Percentiles rank a stretch among this genome's conserved stretches.
Conservation (phyloP, 92 coral and sea anemone species). For the Palythoa heliodiscus region DNA sequence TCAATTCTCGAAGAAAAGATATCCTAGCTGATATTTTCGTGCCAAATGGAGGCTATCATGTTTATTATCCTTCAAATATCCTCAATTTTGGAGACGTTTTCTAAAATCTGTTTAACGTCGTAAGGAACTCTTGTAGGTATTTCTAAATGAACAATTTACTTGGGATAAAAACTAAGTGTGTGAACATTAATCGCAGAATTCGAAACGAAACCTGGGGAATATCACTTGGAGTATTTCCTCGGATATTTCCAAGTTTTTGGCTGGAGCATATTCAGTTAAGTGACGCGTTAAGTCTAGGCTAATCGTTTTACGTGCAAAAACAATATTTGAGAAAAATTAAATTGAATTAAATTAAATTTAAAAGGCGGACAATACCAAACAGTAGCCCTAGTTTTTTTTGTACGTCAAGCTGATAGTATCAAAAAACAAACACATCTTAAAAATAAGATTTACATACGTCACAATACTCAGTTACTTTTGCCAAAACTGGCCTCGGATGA, state of each 20-base stretch:
- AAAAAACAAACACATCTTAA: slow-evolving; percentile 4
- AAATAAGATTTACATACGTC: slow-evolving; percentile 9
- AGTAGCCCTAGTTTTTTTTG: background rate
- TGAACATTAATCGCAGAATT: slow-evolving; percentile 5
- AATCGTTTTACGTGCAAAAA: slow-evolving; percentile 9
- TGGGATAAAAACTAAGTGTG: slow-evolving; percentile 14
- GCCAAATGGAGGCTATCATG: slow-evolving; percentile 3
- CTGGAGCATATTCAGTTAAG: slow-evolving; percentile 14
- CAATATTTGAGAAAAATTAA: too few relatives aligned
- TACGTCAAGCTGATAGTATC: slow-evolving; percentile 9
- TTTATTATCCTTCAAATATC: slow-evolving; percentile 14
- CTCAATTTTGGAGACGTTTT: background rate
- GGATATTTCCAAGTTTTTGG: slow-evolving; percentile 26
- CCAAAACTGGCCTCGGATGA: slow-evolving; percentile 20
- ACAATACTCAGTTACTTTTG: slow-evolving; percentile 23
- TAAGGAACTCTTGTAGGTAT: slow-evolving; percentile 30
- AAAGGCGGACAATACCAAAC: slow-evolving; percentile 8
- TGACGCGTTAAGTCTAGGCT: background rate
- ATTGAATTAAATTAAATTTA: too few relatives aligned
- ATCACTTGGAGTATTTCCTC: slow-evolving; percentile 20
- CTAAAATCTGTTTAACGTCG: slow-evolving; percentile 20
- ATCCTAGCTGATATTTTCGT: background rate
- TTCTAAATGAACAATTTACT: slow-evolving; percentile 10
- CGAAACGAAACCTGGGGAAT: slow-evolving; percentile 3
- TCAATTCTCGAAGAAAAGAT: slow-evolving; percentile 17